phyloP scores from a whole-genome alignment of 2,113 vertebrate genomes.

The Dipodomys ordii region DNA sequence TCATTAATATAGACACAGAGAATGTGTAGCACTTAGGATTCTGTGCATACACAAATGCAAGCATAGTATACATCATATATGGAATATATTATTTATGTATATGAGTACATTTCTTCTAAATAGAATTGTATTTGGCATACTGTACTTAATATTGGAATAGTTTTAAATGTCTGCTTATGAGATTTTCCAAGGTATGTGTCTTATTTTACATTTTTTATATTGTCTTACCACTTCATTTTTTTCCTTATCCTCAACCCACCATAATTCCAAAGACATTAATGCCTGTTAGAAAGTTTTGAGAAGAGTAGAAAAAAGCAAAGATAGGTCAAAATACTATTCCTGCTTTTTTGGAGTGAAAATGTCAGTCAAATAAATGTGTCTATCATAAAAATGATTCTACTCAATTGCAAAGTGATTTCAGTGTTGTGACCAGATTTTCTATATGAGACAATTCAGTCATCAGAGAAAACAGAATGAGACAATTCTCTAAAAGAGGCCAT shows the following conservation, averaged over 20 bases:
- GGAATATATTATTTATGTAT: neutral
- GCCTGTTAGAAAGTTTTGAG: slow-evolving; percentile 36
- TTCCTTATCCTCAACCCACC: neutral
- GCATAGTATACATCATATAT: neutral
- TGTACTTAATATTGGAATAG: neutral
- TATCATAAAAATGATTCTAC: slow-evolving; percentile 54
- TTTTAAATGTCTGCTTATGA: neutral
- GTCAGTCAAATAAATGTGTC: slow-evolving; percentile 12
- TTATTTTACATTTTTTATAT: neutral
- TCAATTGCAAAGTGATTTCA: neutral
- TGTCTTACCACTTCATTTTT: neutral
- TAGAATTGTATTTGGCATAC: neutral
- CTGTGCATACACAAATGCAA: neutral
- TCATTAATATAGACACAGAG: neutral
- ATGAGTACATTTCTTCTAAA: neutral
- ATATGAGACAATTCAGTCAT: neutral
- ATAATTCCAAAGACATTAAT: neutral
- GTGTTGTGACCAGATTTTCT: slow-evolving; percentile 15
- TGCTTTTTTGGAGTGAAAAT: slow-evolving; percentile 51
- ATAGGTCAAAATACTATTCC: slow-evolving; percentile 28
- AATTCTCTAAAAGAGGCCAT: neutral
- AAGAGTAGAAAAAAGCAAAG: slow-evolving; percentile 20
- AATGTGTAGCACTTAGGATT: neutral
- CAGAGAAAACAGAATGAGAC: neutral
- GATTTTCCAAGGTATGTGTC: neutral